Evolutionary conservation across 2,113 vertebrate species (phyloP), one percentile per base, ranked within the genome.

Genomic region (Sander lucioperca): DNA sequence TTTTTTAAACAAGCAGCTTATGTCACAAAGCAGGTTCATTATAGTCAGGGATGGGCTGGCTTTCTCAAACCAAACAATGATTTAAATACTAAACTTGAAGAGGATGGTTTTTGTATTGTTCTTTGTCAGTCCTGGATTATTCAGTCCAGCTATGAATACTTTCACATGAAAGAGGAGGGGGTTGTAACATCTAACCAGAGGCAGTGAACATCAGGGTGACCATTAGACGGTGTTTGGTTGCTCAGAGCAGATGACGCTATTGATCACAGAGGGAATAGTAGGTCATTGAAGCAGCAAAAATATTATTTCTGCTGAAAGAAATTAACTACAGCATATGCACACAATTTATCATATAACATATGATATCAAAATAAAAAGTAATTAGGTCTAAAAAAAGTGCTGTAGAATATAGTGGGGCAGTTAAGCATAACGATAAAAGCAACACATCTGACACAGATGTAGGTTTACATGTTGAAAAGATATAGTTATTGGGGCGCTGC

Each of bases 1-100:
- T 14, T 1, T 12, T 76, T 77, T 66, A 66, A 79, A 88, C 18
- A 79, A 47, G 11, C 14, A 12, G 5, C 7, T 72, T 1, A 14
- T 43, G 2, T 23, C 11, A 6, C 2, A 54, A 62, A 67, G 39
- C 15, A 36, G 19, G 6, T 43, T 68, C 3, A 19, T 0, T 23
- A 63, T 61, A 3, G 21, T 72, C n/a, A 76, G 45, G 59, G 64
- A 58, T 61, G n/a, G 50, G 39, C n/a, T 56, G 21, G 12, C 18
- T 66, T 9, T 4, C 10, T 63, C 18, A 71, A 66, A 47, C 5
- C 48, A 72, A 79, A 79, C 50, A 61, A n/a, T 30, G 39, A 33
- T 53, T 56, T 25, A 25, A 15, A 39, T 23, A 8, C 1, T 13
- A 4, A 23, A 33, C 47, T 16, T 47, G 14, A 27, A 56, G 57